phyloP scores from a whole-genome alignment of 2,888 invertebrate species.

The Lottia gigantea region DNA sequence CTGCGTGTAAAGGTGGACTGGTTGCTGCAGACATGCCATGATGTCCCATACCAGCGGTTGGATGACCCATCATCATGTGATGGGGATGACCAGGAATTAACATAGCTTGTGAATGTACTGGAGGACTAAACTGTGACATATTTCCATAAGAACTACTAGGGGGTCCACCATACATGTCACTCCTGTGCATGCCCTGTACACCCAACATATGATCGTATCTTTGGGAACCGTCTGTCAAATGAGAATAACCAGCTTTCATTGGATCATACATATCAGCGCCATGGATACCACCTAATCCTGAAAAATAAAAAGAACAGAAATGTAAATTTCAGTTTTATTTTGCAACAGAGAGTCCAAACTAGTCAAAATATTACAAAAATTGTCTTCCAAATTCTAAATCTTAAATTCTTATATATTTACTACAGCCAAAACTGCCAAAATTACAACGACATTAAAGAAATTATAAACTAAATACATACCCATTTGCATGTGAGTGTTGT shows the following conservation, averaged over 20 bases:
- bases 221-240: constrained; percentile 55
- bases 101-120: constrained; percentile 70
- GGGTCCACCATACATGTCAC: constrained; percentile 65
- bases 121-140: constrained; percentile 68
- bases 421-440: no score
- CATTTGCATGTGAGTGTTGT: constrained; percentile 76
- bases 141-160: constrained; percentile 66
- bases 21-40: constrained; percentile 68
- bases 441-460: no score
- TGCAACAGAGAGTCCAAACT: no score
- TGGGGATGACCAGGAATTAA: constrained; percentile 70
- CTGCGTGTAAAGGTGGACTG: constrained; percentile 67
- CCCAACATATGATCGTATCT: constrained; percentile 54
- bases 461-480: constrained; percentile 37
- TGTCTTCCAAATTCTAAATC: no score
- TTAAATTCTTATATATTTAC: no score
- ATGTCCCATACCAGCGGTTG: constrained; percentile 66
- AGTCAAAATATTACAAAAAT: no score
- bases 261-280: constrained; percentile 61
- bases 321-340: neutral
- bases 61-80: constrained; percentile 70
- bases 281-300: constrained; percentile 59
- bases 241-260: constrained; percentile 62
- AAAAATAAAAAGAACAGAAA: constrained; percentile 16
- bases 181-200: constrained; percentile 57